phyloP scores from a whole-genome alignment of 2,797 vertebrate genomes.

The Lutjanus campechanus region DNA sequence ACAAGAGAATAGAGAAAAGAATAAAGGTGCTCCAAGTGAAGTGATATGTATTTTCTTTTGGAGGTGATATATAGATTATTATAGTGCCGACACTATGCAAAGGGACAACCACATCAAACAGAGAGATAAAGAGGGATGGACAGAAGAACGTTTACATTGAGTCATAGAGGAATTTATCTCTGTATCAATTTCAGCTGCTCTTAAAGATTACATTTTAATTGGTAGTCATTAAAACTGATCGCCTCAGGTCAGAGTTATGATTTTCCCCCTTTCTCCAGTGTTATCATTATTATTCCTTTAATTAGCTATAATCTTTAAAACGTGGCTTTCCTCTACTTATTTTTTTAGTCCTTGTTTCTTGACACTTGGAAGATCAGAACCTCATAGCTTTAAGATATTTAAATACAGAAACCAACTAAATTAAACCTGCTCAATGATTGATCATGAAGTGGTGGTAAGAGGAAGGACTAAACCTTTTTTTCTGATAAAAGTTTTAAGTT shows the following conservation, averaged over 20 bases:
- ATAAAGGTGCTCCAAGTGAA: too few relatives aligned
- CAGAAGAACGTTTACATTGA: not conserved
- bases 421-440: not conserved
- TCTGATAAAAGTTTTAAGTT: not conserved
- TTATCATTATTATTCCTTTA: not conserved
- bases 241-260: not conserved
- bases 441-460: too few relatives aligned
- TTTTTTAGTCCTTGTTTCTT: not conserved
- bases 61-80: too few relatives aligned
- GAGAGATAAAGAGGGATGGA: not conserved
- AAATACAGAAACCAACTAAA: not conserved
- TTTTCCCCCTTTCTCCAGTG: not conserved
- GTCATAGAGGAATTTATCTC: not conserved
- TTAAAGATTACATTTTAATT: slow-evolving; percentile 1
- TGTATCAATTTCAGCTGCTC: not conserved
- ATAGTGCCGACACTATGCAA: not conserved
- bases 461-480: not conserved
- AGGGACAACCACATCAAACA: not conserved
- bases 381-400: not conserved
- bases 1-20: too few relatives aligned
- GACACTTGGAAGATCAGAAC: not conserved
- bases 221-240: not conserved
- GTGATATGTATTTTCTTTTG: too few relatives aligned
- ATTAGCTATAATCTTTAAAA: not conserved
- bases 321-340: not conserved